Evolutionary conservation across 2,113 vertebrate species (phyloP).

Genomic region (Chaetodon auriga): DNA sequence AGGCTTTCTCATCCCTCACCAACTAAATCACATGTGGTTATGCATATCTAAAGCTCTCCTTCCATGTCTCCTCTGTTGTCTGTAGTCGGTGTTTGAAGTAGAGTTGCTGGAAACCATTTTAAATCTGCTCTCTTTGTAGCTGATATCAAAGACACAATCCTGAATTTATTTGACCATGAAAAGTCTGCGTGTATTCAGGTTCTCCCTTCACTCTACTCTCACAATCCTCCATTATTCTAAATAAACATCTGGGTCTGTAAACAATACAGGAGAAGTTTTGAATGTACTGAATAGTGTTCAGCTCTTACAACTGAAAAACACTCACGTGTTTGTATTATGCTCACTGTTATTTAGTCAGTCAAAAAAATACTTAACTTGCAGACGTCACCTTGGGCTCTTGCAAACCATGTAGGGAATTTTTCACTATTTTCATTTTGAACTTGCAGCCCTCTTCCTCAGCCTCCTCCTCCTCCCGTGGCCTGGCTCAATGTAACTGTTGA

Average conservation of each 20-base stretch:
- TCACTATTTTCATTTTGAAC: conserved; percentile 7
- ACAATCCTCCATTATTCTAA: conserved; percentile 2
- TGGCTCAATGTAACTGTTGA: conserved; percentile 2
- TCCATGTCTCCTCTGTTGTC: conserved; percentile 55
- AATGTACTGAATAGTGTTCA: too few species aligned
- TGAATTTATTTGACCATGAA: conserved; percentile 61
- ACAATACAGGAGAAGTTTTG: too few species aligned
- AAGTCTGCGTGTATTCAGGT: conserved; percentile 30
- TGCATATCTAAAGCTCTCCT: conserved; percentile 52
- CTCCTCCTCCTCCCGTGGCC: background rate
- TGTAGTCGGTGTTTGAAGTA: conserved; percentile 63
- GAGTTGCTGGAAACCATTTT: conserved; percentile 61
- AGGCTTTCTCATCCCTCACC: conserved; percentile 15
- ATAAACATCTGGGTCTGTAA: background rate
- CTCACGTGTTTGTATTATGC: too few species aligned
- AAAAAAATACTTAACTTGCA: background rate
- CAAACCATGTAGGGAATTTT: background rate
- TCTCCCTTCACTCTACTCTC: background rate
- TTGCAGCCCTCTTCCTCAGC: background rate
- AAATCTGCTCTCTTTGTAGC: conserved; percentile 43
- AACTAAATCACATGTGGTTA: conserved; percentile 43
- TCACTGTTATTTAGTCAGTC: background rate
- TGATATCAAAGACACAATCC: conserved; percentile 65
- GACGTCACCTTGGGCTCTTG: background rate
- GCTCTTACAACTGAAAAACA: too few species aligned